phyloP scores from a whole-genome alignment of 1,140 invertebrate genomes.

The Penaeus japonicus region DNA sequence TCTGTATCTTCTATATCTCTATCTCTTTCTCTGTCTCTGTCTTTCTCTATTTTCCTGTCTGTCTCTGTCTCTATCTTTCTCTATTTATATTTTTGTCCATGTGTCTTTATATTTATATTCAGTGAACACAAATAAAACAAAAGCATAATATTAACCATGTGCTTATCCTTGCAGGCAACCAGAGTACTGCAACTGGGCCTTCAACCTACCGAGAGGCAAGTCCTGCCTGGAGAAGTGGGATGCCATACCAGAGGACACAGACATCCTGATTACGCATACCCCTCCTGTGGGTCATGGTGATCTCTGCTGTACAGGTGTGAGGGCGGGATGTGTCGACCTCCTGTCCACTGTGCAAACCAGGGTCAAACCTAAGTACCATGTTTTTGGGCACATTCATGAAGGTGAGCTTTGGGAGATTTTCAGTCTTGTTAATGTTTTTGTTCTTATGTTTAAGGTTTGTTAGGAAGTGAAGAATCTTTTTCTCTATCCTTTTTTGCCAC shows the following conservation, averaged over 20 bases:
- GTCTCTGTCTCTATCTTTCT: too few relatives aligned
- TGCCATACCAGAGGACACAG: constrained; percentile 77
- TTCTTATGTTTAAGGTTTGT: too few relatives aligned
- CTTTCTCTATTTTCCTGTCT: too few relatives aligned
- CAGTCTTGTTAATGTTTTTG: neutral
- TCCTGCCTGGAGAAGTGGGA: constrained; percentile 81
- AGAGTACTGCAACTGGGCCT: constrained; percentile 84
- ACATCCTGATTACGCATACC: constrained; percentile 76
- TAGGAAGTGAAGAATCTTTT: too few relatives aligned
- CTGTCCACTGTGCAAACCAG: constrained; percentile 78
- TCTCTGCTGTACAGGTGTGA: constrained; percentile 74
- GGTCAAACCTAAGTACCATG: constrained; percentile 84
- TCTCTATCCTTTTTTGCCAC: too few relatives aligned
- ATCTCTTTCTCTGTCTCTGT: too few relatives aligned
- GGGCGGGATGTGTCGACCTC: constrained; percentile 86
- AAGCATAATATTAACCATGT: neutral
- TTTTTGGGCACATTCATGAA: constrained; percentile 91
- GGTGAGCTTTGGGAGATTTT: constrained; percentile 65
- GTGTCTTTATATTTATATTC: too few relatives aligned
- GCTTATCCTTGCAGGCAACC: constrained; percentile 73
- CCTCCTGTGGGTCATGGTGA: constrained; percentile 74
- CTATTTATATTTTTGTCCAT: too few relatives aligned
- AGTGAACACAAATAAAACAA: too few relatives aligned
- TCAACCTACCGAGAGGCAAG: constrained; percentile 77
- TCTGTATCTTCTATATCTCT: too few relatives aligned